phyloP scores from a whole-genome alignment of 2,113 vertebrate genomes.

The Malurus elegans region DNA sequence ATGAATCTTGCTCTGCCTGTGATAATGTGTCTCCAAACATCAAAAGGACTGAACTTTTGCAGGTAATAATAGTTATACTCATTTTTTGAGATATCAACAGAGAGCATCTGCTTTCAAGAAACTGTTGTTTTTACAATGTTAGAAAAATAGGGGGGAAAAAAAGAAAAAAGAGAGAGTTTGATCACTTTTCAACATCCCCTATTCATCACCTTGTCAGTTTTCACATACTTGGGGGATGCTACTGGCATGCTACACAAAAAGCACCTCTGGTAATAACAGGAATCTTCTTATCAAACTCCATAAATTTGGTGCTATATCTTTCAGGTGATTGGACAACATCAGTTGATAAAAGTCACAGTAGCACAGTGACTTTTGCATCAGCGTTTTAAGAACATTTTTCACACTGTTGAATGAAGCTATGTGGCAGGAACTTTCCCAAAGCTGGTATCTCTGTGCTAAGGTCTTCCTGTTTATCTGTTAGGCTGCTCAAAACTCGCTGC shows the following conservation, averaged over 20 bases:
- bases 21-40: neutral
- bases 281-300: neutral
- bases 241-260: neutral
- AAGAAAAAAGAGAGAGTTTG: fast-evolving
- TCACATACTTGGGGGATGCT: neutral
- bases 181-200: neutral
- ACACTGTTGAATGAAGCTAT: neutral
- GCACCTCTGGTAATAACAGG: neutral
- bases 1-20: neutral
- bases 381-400: neutral
- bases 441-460: neutral
- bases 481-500: neutral
- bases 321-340: neutral
- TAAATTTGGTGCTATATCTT: neutral
- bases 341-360: neutral
- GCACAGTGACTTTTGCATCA: neutral
- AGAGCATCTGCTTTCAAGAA: neutral
- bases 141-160: neutral
- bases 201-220: neutral
- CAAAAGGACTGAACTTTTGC: neutral
- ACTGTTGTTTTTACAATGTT: neutral
- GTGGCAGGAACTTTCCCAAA: neutral
- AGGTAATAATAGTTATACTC: neutral
- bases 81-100: neutral
- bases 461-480: neutral